phyloP scores from a whole-genome alignment of 1,140 invertebrate genomes.

The Leptinotarsa defecta region DNA sequence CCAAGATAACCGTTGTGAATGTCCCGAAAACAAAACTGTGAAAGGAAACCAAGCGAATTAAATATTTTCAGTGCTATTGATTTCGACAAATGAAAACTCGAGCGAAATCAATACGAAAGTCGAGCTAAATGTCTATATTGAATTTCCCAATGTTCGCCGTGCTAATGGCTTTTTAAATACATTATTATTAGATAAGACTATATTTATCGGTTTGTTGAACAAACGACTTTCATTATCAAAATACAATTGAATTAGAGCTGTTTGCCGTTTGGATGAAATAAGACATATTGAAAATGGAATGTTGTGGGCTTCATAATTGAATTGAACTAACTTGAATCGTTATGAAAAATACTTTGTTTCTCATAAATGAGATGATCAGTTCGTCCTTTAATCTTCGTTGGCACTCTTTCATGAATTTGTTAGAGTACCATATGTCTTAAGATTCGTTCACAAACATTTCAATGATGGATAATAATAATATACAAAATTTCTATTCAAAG shows the following conservation, averaged over 20 bases:
- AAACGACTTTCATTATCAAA: not conserved
- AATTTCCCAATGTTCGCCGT: not conserved
- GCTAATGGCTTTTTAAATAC: not conserved
- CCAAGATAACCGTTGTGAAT: too few relatives aligned
- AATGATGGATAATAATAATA: too few relatives aligned
- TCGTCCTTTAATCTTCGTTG: too few relatives aligned
- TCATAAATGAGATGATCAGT: too few relatives aligned
- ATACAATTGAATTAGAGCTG: not conserved
- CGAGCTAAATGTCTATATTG: not conserved
- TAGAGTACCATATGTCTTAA: too few relatives aligned
- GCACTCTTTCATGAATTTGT: too few relatives aligned
- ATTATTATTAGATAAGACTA: conserved; percentile 7
- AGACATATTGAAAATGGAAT: not conserved
- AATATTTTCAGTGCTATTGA: not conserved
- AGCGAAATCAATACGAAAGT: not conserved
- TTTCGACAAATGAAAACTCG: not conserved
- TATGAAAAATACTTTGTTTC: not conserved
- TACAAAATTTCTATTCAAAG: too few relatives aligned
- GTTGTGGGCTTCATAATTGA: not conserved
- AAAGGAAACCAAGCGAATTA: too few relatives aligned
- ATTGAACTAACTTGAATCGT: not conserved
- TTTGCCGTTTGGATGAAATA: not conserved
- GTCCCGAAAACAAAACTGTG: too few relatives aligned
- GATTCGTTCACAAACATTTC: too few relatives aligned
- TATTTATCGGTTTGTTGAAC: not conserved